These are phyloP conservation scores for Ctenochaetus hawaiiensis DNA, from an alignment of 2,797 vertebrate genomes.

Conservation along the genomic window DNA sequence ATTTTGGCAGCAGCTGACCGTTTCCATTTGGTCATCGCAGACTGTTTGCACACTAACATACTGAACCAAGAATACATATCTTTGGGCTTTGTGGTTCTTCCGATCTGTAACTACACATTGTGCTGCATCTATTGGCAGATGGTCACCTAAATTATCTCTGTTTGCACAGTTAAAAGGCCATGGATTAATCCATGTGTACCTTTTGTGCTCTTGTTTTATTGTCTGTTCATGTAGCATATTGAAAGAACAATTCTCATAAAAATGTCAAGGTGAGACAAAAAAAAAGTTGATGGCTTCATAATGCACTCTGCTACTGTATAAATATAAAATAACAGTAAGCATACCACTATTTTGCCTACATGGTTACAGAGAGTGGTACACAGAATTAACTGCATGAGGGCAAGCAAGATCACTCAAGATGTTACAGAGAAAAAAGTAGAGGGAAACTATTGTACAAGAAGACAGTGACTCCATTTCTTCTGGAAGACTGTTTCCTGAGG, in stretches of 20 bases:
- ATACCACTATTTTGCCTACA: neutral
- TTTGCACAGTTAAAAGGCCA: neutral
- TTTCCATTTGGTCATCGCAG: conserved; percentile 43
- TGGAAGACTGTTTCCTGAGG: neutral
- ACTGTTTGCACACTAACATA: conserved; percentile 25
- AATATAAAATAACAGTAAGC: too few relatives aligned
- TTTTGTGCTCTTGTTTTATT: too few relatives aligned
- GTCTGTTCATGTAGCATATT: too few relatives aligned
- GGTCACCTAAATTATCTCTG: neutral
- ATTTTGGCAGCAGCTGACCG: conserved; percentile 30
- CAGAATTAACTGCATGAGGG: neutral
- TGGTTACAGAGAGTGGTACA: neutral
- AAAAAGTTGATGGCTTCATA: too few relatives aligned
- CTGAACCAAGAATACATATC: conserved; percentile 6
- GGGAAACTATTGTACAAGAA: neutral
- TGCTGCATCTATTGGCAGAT: neutral
- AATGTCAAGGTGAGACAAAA: neutral
- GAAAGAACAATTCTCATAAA: neutral
- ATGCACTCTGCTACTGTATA: too few relatives aligned
- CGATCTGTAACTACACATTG: neutral
- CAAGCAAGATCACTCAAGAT: too few relatives aligned
- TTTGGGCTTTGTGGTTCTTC: neutral
- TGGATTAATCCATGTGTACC: too few relatives aligned
- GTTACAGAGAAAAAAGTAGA: neutral
- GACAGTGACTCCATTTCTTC: neutral